Base-by-base conservation (phyloP, 2,888 invertebrate genomes). In the Stenolophus ochropezus region DNA sequence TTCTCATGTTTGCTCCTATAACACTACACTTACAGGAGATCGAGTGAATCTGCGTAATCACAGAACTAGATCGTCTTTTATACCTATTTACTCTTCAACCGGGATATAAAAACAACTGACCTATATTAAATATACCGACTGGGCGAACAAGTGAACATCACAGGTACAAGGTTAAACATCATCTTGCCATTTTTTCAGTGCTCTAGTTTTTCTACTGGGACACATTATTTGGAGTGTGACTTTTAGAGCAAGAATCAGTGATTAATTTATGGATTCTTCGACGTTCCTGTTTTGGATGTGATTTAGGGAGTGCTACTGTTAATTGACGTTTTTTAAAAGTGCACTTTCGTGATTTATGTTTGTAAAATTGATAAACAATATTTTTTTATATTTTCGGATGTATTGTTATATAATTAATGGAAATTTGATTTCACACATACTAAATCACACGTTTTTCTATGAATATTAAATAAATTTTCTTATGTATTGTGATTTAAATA, bases 71-170 rank as follows among this genome's bases (percentile, higher is more conserved):
- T 51, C 78, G 78, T 78, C 78, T 65, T 78, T 78, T 78, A 78
- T 78, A 78, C 75, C 75, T 75, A 75, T 75, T 75, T 78, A 78
- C 20, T 69, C 78, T 65, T 61, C 69, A 16, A 5, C 14, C 61
- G 14, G 49, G 53, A 51, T 53, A 69, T 78, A 78, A 78, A 69
- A 78, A 78, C 78, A 78, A 65, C 51, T 78, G 78, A 78, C 78
- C 78, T 78, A 78, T 78, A 78, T 78, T 51, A 78, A 69, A 69
- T 69, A 69, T 65, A 69, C 51, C 25, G 49, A 69, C 51, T 69
- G 49, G 69, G 69, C 78, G 69, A 69, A 47, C 58, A 21, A 73
- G 49, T 42, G 56, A 61, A 25, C 47, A 47, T 65, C 69, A 21
- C 25, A 47, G 27, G 69, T 69, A 78, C 78, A 78, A 78, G 78